Evolutionary conservation across 1,140 invertebrate species (phyloP).

Genomic region (Drosophila lowei): DNA sequence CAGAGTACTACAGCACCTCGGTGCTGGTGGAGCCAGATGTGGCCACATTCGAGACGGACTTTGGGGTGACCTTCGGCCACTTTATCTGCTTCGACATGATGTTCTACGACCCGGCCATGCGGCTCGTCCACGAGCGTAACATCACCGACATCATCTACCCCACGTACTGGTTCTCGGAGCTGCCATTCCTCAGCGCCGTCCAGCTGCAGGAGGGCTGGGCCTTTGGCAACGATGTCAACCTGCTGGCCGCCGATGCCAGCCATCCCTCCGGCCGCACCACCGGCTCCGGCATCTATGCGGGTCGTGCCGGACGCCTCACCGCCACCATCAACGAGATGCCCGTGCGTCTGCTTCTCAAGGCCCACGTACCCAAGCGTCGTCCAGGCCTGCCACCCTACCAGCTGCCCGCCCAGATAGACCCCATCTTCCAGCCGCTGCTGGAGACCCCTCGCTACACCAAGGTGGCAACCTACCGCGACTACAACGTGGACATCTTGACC

Average conservation of each 20-base stretch:
- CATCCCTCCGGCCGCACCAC: conserved; percentile 66
- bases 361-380: conserved; percentile 63
- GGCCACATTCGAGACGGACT: conserved; percentile 86
- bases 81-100: conserved; percentile 91
- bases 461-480: conserved; percentile 59
- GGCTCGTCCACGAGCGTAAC: conserved; percentile 56
- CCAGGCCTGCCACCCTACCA: conserved; percentile 68
- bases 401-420: conserved; percentile 15
- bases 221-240: conserved; percentile 83
- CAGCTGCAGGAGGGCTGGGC: conserved; percentile 85
- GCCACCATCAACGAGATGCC: conserved; percentile 58
- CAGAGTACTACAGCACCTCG: conserved; percentile 32
- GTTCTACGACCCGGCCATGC: conserved; percentile 86
- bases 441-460: conserved; percentile 39
- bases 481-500: conserved; percentile 66
- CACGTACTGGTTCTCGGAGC: conserved; percentile 89
- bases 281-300: conserved; percentile 84
- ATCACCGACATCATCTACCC: conserved; percentile 89
- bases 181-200: conserved; percentile 87
- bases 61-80: conserved; percentile 89
- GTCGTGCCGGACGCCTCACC: conserved; percentile 69
- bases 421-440: conserved; percentile 32
- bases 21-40: conserved; percentile 73
- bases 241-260: conserved; percentile 84
- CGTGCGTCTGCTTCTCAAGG: conserved; percentile 57